Evolutionary conservation across 2,888 invertebrate species (phyloP).

Genomic region (Mesorhabditis spiculigera): DNA sequence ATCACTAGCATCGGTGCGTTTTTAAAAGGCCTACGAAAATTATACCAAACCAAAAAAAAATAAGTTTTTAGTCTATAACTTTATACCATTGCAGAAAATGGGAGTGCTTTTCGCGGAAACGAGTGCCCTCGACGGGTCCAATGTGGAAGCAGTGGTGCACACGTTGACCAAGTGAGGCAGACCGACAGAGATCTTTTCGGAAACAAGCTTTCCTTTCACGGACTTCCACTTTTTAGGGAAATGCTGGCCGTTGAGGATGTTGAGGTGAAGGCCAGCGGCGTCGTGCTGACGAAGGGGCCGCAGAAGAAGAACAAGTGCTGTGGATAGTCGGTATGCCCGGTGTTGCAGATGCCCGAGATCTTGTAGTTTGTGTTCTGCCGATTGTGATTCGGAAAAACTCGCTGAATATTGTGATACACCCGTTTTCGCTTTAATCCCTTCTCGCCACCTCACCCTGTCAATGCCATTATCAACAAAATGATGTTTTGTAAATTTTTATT

Average conservation of each 20-base stretch:
- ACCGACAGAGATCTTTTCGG: neutral
- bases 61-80: slow-evolving; percentile 13
- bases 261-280: slow-evolving; percentile 42
- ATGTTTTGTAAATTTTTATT: too few relatives aligned
- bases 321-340: neutral
- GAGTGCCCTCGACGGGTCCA: slow-evolving; percentile 50
- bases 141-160: slow-evolving; percentile 44
- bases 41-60: slow-evolving; percentile 36
- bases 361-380: too few relatives aligned
- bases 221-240: slow-evolving; percentile 30
- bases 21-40: slow-evolving; percentile 62
- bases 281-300: slow-evolving; percentile 31
- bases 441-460: too few relatives aligned
- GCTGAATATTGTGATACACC: too few relatives aligned
- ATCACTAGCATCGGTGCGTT: slow-evolving; percentile 37
- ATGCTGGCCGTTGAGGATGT: slow-evolving; percentile 50
- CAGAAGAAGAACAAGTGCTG: slow-evolving; percentile 36
- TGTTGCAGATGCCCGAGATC: too few relatives aligned
- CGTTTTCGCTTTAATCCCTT: too few relatives aligned
- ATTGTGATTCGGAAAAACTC: too few relatives aligned
- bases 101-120: slow-evolving; percentile 49
- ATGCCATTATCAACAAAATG: too few relatives aligned
- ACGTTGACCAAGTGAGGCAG: slow-evolving; percentile 41
- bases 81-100: slow-evolving; percentile 20
- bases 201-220: neutral